phyloP scores from a whole-genome alignment of 2,888 invertebrate genomes.

The Agapetus fuscipes region DNA sequence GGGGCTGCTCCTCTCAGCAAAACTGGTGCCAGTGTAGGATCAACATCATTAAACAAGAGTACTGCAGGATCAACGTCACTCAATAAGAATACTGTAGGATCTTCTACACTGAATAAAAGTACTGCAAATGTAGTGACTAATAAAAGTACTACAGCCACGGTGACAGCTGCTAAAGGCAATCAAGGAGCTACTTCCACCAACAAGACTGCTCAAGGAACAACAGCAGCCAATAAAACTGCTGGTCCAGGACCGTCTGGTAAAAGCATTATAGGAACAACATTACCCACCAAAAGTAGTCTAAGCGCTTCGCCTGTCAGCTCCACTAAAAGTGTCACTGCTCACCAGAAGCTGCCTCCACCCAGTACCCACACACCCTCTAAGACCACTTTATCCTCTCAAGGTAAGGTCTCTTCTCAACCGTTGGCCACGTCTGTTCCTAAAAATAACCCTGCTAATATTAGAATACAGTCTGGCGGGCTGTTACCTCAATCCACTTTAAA shows the following conservation, averaged over 20 bases:
- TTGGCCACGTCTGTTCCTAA: slow-evolving; percentile 17
- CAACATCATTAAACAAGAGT: slow-evolving; percentile 28
- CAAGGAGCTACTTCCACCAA: slow-evolving; percentile 2
- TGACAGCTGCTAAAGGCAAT: neutral
- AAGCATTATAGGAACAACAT: too few species aligned
- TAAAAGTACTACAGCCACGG: slow-evolving; percentile 2
- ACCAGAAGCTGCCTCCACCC: too few species aligned
- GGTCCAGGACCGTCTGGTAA: slow-evolving; percentile 28
- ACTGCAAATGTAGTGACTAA: slow-evolving; percentile 2
- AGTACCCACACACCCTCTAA: too few species aligned
- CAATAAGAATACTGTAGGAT: slow-evolving; percentile 20
- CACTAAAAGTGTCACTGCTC: too few species aligned
- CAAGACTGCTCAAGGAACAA: slow-evolving; percentile 23
- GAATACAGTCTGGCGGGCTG: too few species aligned
- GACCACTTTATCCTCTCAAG: slow-evolving; percentile 18
- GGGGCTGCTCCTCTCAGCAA: slow-evolving; percentile 36
- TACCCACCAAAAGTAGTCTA: too few species aligned
- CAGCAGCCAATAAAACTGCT: too few species aligned
- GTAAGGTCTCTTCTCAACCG: slow-evolving; percentile 25
- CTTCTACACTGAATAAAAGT: slow-evolving; percentile 10
- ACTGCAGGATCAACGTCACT: slow-evolving; percentile 23
- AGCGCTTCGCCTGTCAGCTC: too few species aligned
- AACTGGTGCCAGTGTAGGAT: slow-evolving; percentile 28
- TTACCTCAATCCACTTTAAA: too few species aligned
- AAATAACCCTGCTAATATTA: too few species aligned